Evolutionary conservation across 2,888 invertebrate species (phyloP), one percentile per base, ranked within the genome.

Genomic region (Neoascia interrupta): DNA sequence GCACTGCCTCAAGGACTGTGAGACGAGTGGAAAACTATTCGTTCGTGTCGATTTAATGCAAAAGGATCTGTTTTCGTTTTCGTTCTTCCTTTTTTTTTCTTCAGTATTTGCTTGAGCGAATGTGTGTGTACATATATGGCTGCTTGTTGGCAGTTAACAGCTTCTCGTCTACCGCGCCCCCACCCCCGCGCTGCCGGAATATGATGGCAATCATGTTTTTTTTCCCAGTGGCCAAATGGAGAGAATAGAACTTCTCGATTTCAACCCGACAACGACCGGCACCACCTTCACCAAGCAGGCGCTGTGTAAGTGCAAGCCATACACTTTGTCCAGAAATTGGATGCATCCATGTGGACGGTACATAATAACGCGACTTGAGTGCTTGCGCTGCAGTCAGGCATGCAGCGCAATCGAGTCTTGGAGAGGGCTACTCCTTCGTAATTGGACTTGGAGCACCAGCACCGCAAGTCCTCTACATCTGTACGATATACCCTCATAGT

Each of bases 21-120:
- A n/a, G n/a, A n/a, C n/a, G n/a, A 69, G 41, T 54, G 54, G 45
- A 58, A 64, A 76, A 45, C 75, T 76, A 76, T 45, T 72, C 64
- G 70, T 64, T 72, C 64, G 76, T 76, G 76, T 72, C 72, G 76
- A 76, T 66, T 76, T 60, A 76, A 76, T 72, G 72, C 76, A 72
- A 72, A 76, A 76, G 72, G 64, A 64, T 72, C 39, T 60, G 31
- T 5, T 10, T 6, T 18, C 4, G 1, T 16, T 49, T 28, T 41
- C 34, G 26, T 37, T 13, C 2, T 36, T 28, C 37, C n/a, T 21
- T 21, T 23, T 23, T 11, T 1, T 47, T 45, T 34, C 26, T 5
- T 53, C 16, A 60, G 26, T 26, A 4, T 49, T 43, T 70, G 39
- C 56, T 47, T 11, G 31, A 19, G 13, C 2, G 31, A 13, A 31